Base-by-base conservation (phyloP, 1,140 invertebrate genomes). In the Laupala kohalensis region DNA sequence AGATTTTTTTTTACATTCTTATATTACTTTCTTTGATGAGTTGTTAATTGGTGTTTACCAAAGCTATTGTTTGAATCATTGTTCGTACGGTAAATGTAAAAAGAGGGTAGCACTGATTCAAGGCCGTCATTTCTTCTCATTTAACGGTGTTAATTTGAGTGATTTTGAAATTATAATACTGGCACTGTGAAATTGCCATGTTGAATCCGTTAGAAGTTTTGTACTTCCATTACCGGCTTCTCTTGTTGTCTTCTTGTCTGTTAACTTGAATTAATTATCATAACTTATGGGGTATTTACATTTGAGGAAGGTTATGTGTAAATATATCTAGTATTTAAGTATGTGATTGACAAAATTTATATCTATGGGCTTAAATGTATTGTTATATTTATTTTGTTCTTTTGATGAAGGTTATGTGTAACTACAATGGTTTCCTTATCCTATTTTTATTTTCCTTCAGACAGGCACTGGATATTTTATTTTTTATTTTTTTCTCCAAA, bases 401-500 rank as follows among this genome's bases (percentile, higher is more conserved):
- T 6, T 66, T 66, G 25, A 26, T 25, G 25, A 66, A 24, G 25
- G 27, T 24, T 15, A 15, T 66, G 27, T 5, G 25, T 26, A 25
- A 64, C 24, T 68, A 27, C 15, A 37, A 29, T 68, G 28, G 29
- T 68, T 27, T 68, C 27, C 27, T 29, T 68, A 29, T 24, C 27
- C 27, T 27, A 23, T 29, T 68, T 23, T 68, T 68, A 68, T 68
- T 68, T 68, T 68, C 67, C 67, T 68, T 68, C 67, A 68, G 67
- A 29, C 67, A 68, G 67, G 67, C 29, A 68, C 67, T 68, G 67
- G 27, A 29, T 27, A 29, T 30, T 29, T 68, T 68, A 29, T 68
- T 68, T 68, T 68, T 29, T 68, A 68, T 68, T 68, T 68, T 68
- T 68, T 68, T 68, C 15, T 4, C 67, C 28, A 68, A 68, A 68